Base-by-base conservation (phyloP, 2,797 vertebrate genomes). In the Dicrostonyx torquatus region DNA sequence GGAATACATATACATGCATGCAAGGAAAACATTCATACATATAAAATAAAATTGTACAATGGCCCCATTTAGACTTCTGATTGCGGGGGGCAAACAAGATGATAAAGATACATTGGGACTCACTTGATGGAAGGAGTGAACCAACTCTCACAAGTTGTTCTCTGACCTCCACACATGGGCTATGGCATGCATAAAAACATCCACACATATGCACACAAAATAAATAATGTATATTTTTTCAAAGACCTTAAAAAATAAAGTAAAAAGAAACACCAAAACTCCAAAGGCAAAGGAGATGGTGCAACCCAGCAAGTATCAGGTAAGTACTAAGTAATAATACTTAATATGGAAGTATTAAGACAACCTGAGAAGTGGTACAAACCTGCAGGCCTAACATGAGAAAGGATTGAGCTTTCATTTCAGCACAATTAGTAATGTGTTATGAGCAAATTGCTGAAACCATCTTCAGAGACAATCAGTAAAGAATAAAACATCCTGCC, bases 211-310 rank as follows among this genome's bases (percentile, higher is more conserved):
- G 34, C 62, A 85, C 62, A 15, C 80, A 83, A 26, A 66, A 48
- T 48, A 31, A 78, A 78, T 64, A 82, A 29, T 45, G 17, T 64
- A 45, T 64, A 45, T 68, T 85, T 50, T 50, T 68, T 40, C 20
- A 75, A 87, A 72, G 24, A 87, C 6, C 55, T 75, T n/a, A 73
- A 94, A 83, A 93, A 62, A 50, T 73, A 34, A 14, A 60, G 60
- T 89, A 80, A 88, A n/a, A 91, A 10, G 78, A 88, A 17, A 55
- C 12, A 14, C 76, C 70, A 91, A 94, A 95, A 94, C 48, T 60
- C 3, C 31, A 84, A 94, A 37, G 64, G 18, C 40, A 66, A 91
- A 85, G 58, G 11, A 94, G 45, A 72, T 4, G 12, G 22, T 72
- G 20, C 50, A 80, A 76, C 40, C 40, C 58, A 75, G 60, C 58